phyloP scores from a whole-genome alignment of 1,140 invertebrate genomes.

The Dufourea novaeangliae region DNA sequence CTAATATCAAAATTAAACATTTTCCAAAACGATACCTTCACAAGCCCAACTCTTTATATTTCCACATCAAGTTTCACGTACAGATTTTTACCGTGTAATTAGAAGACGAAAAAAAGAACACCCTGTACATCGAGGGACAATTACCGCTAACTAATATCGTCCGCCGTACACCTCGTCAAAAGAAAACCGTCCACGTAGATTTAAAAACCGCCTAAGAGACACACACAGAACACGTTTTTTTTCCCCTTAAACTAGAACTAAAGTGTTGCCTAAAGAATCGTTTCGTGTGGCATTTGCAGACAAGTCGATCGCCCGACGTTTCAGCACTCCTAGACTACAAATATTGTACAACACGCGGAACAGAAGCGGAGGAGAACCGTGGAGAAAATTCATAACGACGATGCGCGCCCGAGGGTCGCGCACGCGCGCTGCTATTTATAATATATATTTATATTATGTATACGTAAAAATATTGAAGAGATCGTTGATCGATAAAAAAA shows the following conservation, averaged over 20 bases:
- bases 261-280: background rate
- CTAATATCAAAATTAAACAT: no score
- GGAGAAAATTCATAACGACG: slow-evolving; percentile 11
- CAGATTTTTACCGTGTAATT: no score
- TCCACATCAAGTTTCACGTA: no score
- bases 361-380: slow-evolving; percentile 1
- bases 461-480: slow-evolving; percentile 57
- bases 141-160: slow-evolving; percentile 13
- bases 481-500: slow-evolving; percentile 64
- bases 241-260: no score
- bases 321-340: background rate
- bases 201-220: background rate
- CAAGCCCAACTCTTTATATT: no score
- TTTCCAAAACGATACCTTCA: no score
- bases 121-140: slow-evolving; percentile 18
- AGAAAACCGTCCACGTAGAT: background rate
- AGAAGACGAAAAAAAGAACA: no score
- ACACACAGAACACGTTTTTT: background rate
- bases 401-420: slow-evolving; percentile 22
- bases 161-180: background rate
- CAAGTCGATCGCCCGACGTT: background rate
- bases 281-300: background rate
- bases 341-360: slow-evolving; percentile 6
- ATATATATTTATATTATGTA: slow-evolving; percentile 29
- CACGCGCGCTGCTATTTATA: slow-evolving; percentile 12